Percentiles rank a stretch among this genome's conserved stretches.
Conservation (phyloP, 2,888 invertebrate species). For the Pseudeuparius sepicola region DNA sequence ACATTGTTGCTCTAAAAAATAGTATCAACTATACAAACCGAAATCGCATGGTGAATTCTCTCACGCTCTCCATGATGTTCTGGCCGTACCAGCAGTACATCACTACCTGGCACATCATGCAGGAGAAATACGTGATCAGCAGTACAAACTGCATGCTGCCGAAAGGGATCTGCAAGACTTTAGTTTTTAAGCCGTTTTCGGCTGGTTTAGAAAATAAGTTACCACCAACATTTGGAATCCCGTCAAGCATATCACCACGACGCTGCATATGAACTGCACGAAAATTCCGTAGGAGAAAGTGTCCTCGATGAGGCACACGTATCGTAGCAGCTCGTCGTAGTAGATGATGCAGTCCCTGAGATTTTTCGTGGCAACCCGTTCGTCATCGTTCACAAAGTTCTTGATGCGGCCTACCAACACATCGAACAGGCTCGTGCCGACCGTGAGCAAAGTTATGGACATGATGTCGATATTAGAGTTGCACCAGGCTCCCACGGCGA, state of each 20-base stretch:
- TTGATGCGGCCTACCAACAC: slow-evolving; percentile 15
- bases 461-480: slow-evolving; percentile 20
- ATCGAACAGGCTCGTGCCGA: slow-evolving; percentile 18
- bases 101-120: slow-evolving; percentile 24
- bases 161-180: slow-evolving; percentile 21
- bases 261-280: slow-evolving; percentile 23
- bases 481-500: slow-evolving; percentile 19
- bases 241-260: slow-evolving; percentile 22
- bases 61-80: slow-evolving; percentile 24
- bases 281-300: slow-evolving; percentile 22
- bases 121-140: slow-evolving; percentile 21
- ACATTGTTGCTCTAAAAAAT: slow-evolving; percentile 22
- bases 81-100: slow-evolving; percentile 27
- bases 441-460: slow-evolving; percentile 18
- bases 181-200: too few relatives aligned
- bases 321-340: slow-evolving; percentile 10
- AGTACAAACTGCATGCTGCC: slow-evolving; percentile 20
- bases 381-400: too few relatives aligned
- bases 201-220: too few relatives aligned
- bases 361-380: too few relatives aligned
- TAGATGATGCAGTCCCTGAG: too few relatives aligned
- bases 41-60: too few relatives aligned
- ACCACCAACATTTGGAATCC: slow-evolving; percentile 24
- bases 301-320: slow-evolving; percentile 15
- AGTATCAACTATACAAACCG: too few relatives aligned